A percentile compares a stretch with the other conserved stretches of the same genome.
phyloP scores from a whole-genome alignment of 1,140 invertebrate species.

The Apis dorsata region DNA sequence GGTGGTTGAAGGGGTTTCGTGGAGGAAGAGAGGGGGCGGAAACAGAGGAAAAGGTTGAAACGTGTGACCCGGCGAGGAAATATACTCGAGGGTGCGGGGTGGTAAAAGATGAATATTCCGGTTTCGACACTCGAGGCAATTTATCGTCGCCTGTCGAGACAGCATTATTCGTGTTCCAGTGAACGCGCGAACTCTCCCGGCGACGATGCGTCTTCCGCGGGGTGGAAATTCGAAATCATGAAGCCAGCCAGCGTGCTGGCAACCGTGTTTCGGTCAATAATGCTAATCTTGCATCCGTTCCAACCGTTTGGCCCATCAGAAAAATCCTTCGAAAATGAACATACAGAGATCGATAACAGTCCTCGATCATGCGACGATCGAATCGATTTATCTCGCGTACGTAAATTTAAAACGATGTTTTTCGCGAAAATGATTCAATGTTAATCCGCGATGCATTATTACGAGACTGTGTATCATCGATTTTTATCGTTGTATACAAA shows the following conservation, averaged over 20 bases:
- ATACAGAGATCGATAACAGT: neutral
- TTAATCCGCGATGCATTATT: no score
- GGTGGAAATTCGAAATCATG: slow-evolving; percentile 57
- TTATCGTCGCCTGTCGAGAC: slow-evolving; percentile 6
- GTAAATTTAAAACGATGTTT: no score
- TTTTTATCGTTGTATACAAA: no score
- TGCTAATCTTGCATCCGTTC: slow-evolving; percentile 54
- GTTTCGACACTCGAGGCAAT: slow-evolving; percentile 13
- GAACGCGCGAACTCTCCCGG: slow-evolving; percentile 14
- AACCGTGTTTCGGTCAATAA: slow-evolving; percentile 55
- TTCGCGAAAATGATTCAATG: no score
- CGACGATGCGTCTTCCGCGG: slow-evolving; percentile 48
- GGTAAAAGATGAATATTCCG: slow-evolving; percentile 7
- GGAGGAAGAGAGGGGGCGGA: neutral
- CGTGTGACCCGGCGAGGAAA: neutral
- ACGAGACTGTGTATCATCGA: no score
- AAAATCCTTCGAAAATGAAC: slow-evolving; percentile 56
- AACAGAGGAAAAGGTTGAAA: neutral
- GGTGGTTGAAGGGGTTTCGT: neutral
- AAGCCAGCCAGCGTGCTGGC: slow-evolving; percentile 42
- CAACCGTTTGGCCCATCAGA: slow-evolving; percentile 24
- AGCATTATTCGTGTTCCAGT: slow-evolving; percentile 36
- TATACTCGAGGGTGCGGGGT: neutral
- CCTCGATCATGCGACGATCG: neutral
- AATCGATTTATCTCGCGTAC: no score